Conservation (phyloP, 2,797 vertebrate species). For the Heterohyrax brucei region DNA sequence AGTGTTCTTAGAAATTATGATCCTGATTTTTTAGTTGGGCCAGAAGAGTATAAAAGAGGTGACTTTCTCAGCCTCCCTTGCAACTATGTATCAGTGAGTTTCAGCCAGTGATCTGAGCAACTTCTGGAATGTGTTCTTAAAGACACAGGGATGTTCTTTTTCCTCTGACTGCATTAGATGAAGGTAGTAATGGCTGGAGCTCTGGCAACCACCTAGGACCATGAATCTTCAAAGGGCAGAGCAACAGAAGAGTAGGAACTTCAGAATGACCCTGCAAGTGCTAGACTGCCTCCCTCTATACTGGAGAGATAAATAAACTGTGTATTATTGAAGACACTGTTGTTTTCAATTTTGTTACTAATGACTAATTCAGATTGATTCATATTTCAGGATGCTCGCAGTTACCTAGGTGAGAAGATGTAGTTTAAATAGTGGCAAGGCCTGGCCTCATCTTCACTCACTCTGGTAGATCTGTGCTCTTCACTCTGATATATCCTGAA, state of each 20-base stretch:
- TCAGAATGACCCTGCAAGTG: not conserved
- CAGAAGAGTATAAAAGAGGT: not conserved
- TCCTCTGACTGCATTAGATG: not conserved
- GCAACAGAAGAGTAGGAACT: not conserved
- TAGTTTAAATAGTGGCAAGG: not conserved
- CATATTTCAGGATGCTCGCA: not conserved
- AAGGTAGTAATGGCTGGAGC: not conserved
- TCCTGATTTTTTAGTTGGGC: not conserved
- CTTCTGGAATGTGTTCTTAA: not conserved
- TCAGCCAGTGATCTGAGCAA: not conserved
- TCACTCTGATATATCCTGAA: not conserved
- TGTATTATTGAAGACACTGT: accelerated
- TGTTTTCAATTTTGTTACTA: not conserved
- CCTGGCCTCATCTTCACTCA: not conserved
- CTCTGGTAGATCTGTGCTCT: not conserved
- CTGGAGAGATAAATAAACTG: not conserved
- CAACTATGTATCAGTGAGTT: not conserved
- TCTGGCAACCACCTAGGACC: not conserved
- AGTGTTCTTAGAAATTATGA: not conserved
- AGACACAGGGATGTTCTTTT: not conserved
- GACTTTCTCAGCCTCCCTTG: not conserved
- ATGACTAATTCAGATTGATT: not conserved
- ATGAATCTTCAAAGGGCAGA: not conserved
- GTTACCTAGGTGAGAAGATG: not conserved
- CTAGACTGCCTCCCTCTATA: not conserved